phyloP scores from a whole-genome alignment of 2,888 invertebrate species.

The Rhorus exstirpatorius region DNA sequence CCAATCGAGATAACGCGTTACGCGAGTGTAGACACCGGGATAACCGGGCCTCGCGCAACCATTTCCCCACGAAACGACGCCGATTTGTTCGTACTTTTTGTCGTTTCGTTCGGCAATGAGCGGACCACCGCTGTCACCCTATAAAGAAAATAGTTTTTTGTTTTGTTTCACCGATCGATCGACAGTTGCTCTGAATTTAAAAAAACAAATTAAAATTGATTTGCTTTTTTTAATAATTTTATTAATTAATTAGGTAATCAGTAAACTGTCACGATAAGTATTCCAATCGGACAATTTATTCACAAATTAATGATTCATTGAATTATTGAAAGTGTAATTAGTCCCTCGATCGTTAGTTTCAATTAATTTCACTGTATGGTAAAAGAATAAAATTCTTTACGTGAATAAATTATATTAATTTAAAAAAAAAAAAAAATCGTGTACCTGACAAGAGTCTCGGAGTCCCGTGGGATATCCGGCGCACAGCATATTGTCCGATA shows the following conservation, averaged over 20 bases:
- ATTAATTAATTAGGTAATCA: no score
- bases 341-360: no score
- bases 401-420: not conserved
- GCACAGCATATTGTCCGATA: slow-evolving; percentile 95
- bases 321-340: no score
- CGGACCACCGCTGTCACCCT: slow-evolving; percentile 95
- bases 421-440: not conserved
- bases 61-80: slow-evolving; percentile 96
- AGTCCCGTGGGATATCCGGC: slow-evolving; percentile 92
- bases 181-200: not conserved
- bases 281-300: no score
- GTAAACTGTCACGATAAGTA: no score
- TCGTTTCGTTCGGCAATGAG: slow-evolving; percentile 91
- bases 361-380: no score
- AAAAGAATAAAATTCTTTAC: slow-evolving; percentile 10
- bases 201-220: slow-evolving; percentile 10
- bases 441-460: slow-evolving; percentile 94
- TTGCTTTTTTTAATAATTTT: no score
- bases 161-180: not conserved
- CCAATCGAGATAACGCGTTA: slow-evolving; percentile 94
- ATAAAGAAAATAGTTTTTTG: slow-evolving; percentile 76
- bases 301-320: no score
- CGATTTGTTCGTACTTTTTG: slow-evolving; percentile 93
- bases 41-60: slow-evolving; percentile 95
- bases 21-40: slow-evolving; percentile 94